phyloP scores from a whole-genome alignment of 2,888 invertebrate genomes.

The Drosophila anceps region DNA sequence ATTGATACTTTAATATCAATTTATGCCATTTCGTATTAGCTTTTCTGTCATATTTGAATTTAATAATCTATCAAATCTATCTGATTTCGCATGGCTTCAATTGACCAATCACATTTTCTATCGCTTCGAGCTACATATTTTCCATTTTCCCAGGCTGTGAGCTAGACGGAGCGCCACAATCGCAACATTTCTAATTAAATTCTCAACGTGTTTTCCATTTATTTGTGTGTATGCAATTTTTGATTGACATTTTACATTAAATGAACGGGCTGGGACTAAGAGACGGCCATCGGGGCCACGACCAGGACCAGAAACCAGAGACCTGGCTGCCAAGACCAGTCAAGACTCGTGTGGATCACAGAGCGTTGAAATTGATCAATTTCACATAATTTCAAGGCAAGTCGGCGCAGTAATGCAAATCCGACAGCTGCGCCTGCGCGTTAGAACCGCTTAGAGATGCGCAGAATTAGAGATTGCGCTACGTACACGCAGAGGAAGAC shows the following conservation, averaged over 20 bases:
- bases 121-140: slow-evolving; percentile 35
- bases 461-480: slow-evolving; percentile 27
- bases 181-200: slow-evolving; percentile 75
- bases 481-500: background rate
- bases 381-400: slow-evolving; percentile 82
- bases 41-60: background rate
- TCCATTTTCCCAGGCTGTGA: slow-evolving; percentile 67
- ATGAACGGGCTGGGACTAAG: slow-evolving; percentile 48
- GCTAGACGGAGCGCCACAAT: slow-evolving; percentile 29
- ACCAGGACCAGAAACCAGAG: slow-evolving; percentile 17
- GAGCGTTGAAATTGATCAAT: slow-evolving; percentile 84
- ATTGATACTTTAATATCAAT: background rate
- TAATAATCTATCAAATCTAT: slow-evolving; percentile 9
- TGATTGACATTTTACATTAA: slow-evolving; percentile 83
- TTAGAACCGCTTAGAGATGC: slow-evolving; percentile 72
- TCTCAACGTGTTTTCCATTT: slow-evolving; percentile 65
- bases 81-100: slow-evolving; percentile 56
- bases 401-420: slow-evolving; percentile 79
- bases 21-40: background rate
- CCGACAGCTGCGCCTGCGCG: slow-evolving; percentile 79
- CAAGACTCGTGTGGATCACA: slow-evolving; percentile 45
- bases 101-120: slow-evolving; percentile 49
- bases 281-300: slow-evolving; percentile 1
- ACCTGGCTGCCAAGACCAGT: slow-evolving; percentile 2
- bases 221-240: slow-evolving; percentile 70